Evolutionary conservation across 2,888 invertebrate genomes (phyloP), one percentile per base, ranked within the genome.

Genomic region (Trachelus troglodyta): DNA sequence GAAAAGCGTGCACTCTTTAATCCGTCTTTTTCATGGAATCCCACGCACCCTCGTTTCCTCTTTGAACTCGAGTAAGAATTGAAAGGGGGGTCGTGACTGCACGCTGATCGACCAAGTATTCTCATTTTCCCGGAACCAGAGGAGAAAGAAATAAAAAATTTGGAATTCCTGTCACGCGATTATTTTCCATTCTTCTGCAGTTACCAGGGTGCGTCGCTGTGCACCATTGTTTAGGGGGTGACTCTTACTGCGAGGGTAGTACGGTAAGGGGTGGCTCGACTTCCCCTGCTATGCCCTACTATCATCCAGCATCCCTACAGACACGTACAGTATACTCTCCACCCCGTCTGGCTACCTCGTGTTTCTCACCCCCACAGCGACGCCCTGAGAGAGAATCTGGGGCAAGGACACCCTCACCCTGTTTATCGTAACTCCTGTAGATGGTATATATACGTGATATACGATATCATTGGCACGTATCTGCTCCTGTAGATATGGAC

Each of bases 331-430:
- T 56, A 9, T 40, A 56, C 23, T 56, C 23, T 56, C 56, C 23
- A 79, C 79, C 75, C 83, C 82, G 79, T 79, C 79, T 56, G 56
- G 56, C 56, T 79, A 81, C 78, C 31, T 31, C 74, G 6, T 74
- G 23, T 71, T 75, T 79, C 79, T 75, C 40, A 71, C 40, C 79
- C 74, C 40, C 76, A 69, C 74, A 73, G 40, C 76, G 78, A 76
- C 79, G 83, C 81, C 79, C 34, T 77, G 76, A 78, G 75, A 77
- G 76, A 71, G 85, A 89, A 87, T 34, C 85, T 88, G 82, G 90
- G 86, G 83, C 89, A 89, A 89, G 89, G 89, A 88, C 88, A 86
- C 79, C 82, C 83, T 83, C 81, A 68, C 78, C 74, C 35, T 3
- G 34, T 34, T 74, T 34, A 11, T 3, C 23, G 15, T 74, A 34